Evolutionary conservation across 1,140 invertebrate species (phyloP).

Genomic region (Tribolium madens): DNA sequence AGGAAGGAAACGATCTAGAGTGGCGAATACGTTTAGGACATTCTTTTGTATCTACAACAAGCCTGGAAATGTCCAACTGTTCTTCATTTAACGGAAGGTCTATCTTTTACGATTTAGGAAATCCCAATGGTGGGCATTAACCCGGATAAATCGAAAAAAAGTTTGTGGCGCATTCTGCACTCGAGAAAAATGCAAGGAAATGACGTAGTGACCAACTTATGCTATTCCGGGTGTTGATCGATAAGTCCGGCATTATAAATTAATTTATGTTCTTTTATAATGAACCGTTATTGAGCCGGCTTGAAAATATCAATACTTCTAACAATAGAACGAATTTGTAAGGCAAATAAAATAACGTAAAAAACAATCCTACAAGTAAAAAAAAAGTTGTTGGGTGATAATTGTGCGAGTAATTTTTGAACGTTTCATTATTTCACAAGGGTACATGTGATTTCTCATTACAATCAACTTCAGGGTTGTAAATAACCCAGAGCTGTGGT

Average conservation of each 20-base stretch:
- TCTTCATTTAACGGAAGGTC: conserved; percentile 6
- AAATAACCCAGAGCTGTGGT: conserved; percentile 31
- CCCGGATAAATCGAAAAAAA: conserved; percentile 4
- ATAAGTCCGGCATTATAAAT: conserved; percentile 33
- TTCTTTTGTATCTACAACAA: conserved; percentile 18
- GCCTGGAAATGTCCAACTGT: conserved; percentile 4
- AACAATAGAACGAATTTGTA: conserved; percentile 44
- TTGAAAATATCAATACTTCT: conserved; percentile 42
- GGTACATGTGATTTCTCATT: conserved; percentile 20
- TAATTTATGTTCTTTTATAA: conserved; percentile 38
- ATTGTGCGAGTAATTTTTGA: conserved; percentile 1
- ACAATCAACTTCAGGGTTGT: conserved; percentile 13
- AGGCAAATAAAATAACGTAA: conserved; percentile 38
- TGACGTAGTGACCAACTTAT: conserved; percentile 20
- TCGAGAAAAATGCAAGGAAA: conserved; percentile 22
- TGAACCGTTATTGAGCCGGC: conserved; percentile 28
- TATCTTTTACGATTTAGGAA: conserved; percentile 16
- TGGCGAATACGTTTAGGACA: conserved; percentile 12
- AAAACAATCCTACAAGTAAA: conserved; percentile 8
- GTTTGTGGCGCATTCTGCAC: conserved; percentile 20
- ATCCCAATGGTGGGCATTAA: conserved; percentile 24
- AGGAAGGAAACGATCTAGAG: neutral
- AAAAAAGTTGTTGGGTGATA: neutral
- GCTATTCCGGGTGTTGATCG: conserved; percentile 24
- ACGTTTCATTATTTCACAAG: conserved; percentile 3